Base-by-base conservation (phyloP, 2,113 vertebrate species). In the Axis porcinus region DNA sequence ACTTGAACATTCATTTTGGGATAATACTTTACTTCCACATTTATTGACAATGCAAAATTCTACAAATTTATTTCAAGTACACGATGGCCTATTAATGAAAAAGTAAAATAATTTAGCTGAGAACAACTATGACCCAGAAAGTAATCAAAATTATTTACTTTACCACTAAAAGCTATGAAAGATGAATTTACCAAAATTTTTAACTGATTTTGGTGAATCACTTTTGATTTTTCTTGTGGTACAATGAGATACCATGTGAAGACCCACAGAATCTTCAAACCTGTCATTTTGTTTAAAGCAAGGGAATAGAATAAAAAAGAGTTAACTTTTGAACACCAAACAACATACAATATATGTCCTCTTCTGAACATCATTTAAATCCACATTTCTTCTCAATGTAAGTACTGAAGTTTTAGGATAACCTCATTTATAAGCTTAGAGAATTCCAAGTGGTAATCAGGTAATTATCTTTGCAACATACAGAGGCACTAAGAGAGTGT, bases 151-250 rank as follows among this genome's bases (percentile, higher is more conserved):
- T 52, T 47, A 84, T 67, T 93, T 76, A 50, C 87, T 90, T 95
- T 82, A 81, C 30, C 21, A 89, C 36, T 78, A 82, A 96, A 96
- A 85, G 40, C 40, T 67, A 96, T 62, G 52, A 55, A 96, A 74
- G 4, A 86, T 60, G 19, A 94, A 98, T 99, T 99, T 98, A 99
- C 99, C 99, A 98, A 99, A 99, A 98, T 98, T 99, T 89, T 95
- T 96, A 95, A 98, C 98, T 96, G 99, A 99, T 92, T 98, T 99
- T 95, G 99, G 98, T 84, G 99, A 99, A 98, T 99, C 99, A 52
- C 99, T 99, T 98, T 98, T 99, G 89, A 99, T 95, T 97, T 98
- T 98, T 98, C 86, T 99, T 89, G 98, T 98, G 86, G 98, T 98
- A 85, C 96, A 98, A 57, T 50, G 97, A 92, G 98, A 97, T 67